phyloP scores from a whole-genome alignment of 2,888 invertebrate genomes.

The Tromatobia lineatoria region DNA sequence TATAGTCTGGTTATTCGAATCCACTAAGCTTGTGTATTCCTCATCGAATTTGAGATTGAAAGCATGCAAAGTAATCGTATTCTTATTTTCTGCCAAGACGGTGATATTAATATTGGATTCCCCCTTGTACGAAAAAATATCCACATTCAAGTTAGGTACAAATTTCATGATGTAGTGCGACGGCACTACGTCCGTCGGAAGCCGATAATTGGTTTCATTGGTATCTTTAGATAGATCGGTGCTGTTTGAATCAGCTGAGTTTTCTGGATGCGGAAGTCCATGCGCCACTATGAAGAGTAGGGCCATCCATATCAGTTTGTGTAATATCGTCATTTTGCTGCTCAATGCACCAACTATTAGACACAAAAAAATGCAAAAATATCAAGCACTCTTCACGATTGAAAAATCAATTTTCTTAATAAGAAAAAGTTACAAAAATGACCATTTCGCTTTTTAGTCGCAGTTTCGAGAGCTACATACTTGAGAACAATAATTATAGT shows the following conservation, averaged over 20 bases:
- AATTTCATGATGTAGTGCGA: conserved; percentile 86
- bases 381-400: no score
- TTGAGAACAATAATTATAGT: no score
- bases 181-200: conserved; percentile 86
- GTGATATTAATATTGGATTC: conserved; percentile 26
- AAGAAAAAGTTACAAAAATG: no score
- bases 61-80: conserved; percentile 59
- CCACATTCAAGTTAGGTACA: conserved; percentile 85
- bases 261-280: not conserved
- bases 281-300: no score
- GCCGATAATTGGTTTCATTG: conserved; percentile 73
- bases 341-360: no score
- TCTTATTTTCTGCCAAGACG: rapidly evolving
- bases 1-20: no score
- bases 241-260: not conserved
- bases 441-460: no score
- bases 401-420: no score
- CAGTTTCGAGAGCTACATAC: no score
- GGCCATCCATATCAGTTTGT: no score
- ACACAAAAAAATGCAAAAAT: no score
- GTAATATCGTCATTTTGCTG: no score
- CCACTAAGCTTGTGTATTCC: not conserved
- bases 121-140: conserved; percentile 48
- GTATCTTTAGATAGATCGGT: not conserved
- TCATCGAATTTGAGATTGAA: conserved; percentile 48